These are phyloP conservation scores for Canis aureus DNA, from an alignment of 2,113 vertebrate genomes.

Conservation along the genomic window DNA sequence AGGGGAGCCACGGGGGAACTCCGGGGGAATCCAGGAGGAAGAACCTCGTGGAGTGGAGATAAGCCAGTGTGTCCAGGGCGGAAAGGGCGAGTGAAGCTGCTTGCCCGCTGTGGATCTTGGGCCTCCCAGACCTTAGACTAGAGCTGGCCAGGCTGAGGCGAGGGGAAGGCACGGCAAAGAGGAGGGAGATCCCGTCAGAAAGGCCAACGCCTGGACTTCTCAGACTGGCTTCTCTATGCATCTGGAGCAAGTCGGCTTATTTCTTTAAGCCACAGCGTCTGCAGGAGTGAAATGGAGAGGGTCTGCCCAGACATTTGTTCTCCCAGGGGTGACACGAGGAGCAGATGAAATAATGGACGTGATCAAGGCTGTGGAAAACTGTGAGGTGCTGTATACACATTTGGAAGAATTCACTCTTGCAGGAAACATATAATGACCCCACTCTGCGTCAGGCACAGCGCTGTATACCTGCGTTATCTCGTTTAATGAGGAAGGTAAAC, in stretches of 20 bases:
- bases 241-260: neutral
- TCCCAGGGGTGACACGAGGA: neutral
- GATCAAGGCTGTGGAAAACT: neutral
- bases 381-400: neutral
- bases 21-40: neutral
- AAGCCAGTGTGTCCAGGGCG: neutral
- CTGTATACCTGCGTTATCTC: neutral
- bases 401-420: neutral
- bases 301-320: neutral
- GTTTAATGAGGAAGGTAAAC: conserved; percentile 20
- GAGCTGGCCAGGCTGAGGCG: neutral
- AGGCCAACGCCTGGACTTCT: neutral
- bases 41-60: neutral
- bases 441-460: neutral
- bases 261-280: neutral
- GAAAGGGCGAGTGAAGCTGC: neutral
- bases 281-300: neutral
- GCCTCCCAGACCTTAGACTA: neutral
- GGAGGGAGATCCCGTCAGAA: neutral
- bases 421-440: neutral
- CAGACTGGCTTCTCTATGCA: neutral
- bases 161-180: neutral
- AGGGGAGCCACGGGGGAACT: neutral
- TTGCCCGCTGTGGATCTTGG: neutral
- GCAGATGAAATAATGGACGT: neutral